These are phyloP conservation scores for Drosophila burlai DNA, from an alignment of 1,140 invertebrate genomes.

Conservation along the genomic window DNA sequence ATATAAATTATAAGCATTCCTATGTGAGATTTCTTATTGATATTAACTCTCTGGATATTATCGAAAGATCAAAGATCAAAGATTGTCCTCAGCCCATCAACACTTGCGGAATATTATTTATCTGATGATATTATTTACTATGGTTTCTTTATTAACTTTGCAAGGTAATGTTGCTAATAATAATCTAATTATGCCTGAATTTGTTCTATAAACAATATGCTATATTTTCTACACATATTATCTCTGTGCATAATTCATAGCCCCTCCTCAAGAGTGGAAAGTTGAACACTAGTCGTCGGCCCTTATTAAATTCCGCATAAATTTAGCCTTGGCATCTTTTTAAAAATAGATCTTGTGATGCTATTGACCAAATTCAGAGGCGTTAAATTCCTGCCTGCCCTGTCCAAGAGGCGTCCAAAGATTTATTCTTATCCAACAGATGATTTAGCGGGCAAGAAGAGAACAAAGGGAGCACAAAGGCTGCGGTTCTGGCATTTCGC, in stretches of 20 bases:
- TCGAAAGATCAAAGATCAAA: background rate
- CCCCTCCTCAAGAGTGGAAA: constrained; percentile 14
- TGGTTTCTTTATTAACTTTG: background rate
- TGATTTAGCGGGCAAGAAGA: constrained; percentile 19
- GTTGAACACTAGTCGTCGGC: background rate
- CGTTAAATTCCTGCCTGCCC: constrained; percentile 10
- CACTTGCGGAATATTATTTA: background rate
- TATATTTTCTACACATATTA: too few relatives aligned
- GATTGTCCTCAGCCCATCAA: background rate
- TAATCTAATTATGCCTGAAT: background rate
- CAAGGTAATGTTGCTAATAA: background rate
- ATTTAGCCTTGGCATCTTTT: background rate
- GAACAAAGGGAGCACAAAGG: constrained; percentile 19
- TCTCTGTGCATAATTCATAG: background rate
- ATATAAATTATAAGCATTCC: background rate
- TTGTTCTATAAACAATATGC: too few relatives aligned
- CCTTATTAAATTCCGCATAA: background rate
- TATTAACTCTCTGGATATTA: background rate
- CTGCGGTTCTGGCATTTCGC: constrained; percentile 6
- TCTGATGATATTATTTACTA: too few relatives aligned
- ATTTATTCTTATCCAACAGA: constrained; percentile 9
- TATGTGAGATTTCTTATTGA: background rate
- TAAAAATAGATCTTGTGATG: constrained; percentile 24
- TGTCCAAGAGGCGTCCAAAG: constrained; percentile 5
- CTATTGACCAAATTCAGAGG: constrained; percentile 30